A percentile compares a stretch with the other conserved stretches of the same genome.
These are phyloP conservation scores for Cheilosia vernalis DNA, from an alignment of 2,888 invertebrate genomes.

Conservation along the genomic window DNA sequence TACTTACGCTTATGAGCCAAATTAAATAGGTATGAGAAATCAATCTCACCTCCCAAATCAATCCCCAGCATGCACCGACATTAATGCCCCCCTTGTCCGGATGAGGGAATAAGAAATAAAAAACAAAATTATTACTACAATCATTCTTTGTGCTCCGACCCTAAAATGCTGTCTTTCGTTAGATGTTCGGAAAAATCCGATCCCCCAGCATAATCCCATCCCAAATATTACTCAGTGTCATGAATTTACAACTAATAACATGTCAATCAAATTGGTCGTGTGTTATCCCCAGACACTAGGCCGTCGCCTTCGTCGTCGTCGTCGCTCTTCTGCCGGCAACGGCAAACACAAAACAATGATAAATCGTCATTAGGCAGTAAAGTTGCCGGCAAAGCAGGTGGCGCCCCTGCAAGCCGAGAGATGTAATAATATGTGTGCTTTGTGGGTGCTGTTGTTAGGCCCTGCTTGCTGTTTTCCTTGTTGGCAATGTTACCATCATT, in stretches of 20 bases:
- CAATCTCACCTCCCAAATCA: constrained; percentile 64
- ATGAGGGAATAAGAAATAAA: background rate
- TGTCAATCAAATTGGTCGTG: constrained; percentile 63
- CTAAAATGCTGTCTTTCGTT: background rate
- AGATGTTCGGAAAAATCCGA: background rate
- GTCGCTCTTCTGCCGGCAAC: background rate
- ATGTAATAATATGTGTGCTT: constrained; percentile 2
- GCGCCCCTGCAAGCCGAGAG: constrained; percentile 11
- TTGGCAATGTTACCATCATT: constrained; percentile 10
- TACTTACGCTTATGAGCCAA: constrained; percentile 48
- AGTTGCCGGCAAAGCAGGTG: constrained; percentile 26
- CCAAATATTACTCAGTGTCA: constrained; percentile 26
- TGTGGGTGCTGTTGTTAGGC: constrained; percentile 12
- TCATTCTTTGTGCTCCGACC: constrained; percentile 40
- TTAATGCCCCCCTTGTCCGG: constrained; percentile 11
- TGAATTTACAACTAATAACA: constrained; percentile 66
- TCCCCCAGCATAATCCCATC: constrained; percentile 22
- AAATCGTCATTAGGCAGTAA: constrained; percentile 53
- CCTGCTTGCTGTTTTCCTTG: constrained; percentile 41
- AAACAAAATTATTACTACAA: constrained; percentile 55
- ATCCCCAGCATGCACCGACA: constrained; percentile 63
- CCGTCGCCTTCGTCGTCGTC: background rate
- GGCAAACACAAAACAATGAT: constrained; percentile 36
- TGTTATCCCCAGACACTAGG: constrained; percentile 46
- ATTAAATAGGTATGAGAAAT: constrained; percentile 61